A percentile compares a stretch with the other conserved stretches of the same genome.
Conservation (phyloP, 2,888 invertebrate species). For the Idaea aversata region DNA sequence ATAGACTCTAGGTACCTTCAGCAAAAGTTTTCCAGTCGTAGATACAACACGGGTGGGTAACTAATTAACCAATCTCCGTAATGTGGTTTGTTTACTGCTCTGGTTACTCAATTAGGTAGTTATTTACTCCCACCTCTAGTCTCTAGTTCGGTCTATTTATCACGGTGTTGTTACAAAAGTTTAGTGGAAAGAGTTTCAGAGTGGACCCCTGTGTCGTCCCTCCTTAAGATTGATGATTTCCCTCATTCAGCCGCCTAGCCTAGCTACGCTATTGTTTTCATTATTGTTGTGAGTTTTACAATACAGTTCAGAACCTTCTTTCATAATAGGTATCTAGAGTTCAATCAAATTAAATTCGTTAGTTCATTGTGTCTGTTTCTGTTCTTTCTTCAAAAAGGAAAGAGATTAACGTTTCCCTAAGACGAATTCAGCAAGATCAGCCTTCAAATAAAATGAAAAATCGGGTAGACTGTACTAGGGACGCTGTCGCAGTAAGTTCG, state of each 20-base stretch:
- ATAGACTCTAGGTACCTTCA: background rate
- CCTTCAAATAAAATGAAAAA: constrained; percentile 13
- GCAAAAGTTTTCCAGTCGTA: background rate
- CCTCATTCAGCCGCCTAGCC: constrained; percentile 51
- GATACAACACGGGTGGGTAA: constrained; percentile 20
- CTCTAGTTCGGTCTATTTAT: constrained; percentile 59
- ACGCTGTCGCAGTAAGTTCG: too few species aligned
- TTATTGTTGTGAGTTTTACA: constrained; percentile 50
- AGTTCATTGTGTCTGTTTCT: constrained; percentile 15
- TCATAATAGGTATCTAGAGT: constrained; percentile 30
- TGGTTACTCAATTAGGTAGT: constrained; percentile 32
- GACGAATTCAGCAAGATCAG: constrained; percentile 9
- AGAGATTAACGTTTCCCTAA: background rate
- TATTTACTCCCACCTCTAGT: constrained; percentile 47
- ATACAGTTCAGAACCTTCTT: constrained; percentile 47
- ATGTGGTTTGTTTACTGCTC: constrained; percentile 31
- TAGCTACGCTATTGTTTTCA: constrained; percentile 52
- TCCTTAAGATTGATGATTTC: constrained; percentile 67
- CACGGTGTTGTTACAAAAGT: constrained; percentile 66
- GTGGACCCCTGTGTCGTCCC: constrained; percentile 68
- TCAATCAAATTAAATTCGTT: constrained; percentile 36
- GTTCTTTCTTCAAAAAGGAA: background rate
- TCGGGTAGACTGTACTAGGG: too few species aligned
- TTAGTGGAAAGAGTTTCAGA: constrained; percentile 65
- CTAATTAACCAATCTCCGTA: constrained; percentile 33